Percentiles rank a stretch among this genome's conserved stretches.
Evolutionary conservation across 1,140 invertebrate species (phyloP).

Genomic region (Brachionus rubens): DNA sequence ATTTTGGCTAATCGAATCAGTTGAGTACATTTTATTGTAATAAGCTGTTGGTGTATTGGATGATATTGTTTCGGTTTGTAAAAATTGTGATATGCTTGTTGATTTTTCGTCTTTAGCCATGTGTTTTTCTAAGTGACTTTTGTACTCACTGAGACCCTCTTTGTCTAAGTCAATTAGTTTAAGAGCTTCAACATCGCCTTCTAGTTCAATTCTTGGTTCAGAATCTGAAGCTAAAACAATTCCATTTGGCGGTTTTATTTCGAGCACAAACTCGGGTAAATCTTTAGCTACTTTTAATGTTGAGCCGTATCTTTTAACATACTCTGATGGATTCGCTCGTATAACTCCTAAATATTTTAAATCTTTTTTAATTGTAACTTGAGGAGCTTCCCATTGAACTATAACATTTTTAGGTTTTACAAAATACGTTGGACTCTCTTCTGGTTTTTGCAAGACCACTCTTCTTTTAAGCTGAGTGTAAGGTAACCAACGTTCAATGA

Average conservation of each 20-base stretch:
- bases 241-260: conserved; percentile 39
- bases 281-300: neutral
- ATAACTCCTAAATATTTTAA: conserved; percentile 45
- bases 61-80: neutral
- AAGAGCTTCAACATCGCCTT: conserved; percentile 22
- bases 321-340: conserved; percentile 31
- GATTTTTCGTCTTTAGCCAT: neutral
- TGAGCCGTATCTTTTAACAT: conserved; percentile 43
- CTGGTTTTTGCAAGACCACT: conserved; percentile 25
- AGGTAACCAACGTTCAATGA: conserved; percentile 47
- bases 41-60: neutral
- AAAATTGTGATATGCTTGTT: neutral
- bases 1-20: neutral
- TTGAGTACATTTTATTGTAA: neutral
- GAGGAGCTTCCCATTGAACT: conserved; percentile 40
- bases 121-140: neutral
- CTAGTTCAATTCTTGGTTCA: neutral
- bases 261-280: conserved; percentile 41
- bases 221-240: neutral
- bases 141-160: conserved; percentile 36
- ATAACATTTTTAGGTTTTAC: conserved; percentile 45
- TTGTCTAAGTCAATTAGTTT: conserved; percentile 22
- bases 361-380: conserved; percentile 37
- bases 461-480: conserved; percentile 29
- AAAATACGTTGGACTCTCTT: neutral